phyloP scores from a whole-genome alignment of 2,888 invertebrate genomes.

The Lasioglossum pauxillum region DNA sequence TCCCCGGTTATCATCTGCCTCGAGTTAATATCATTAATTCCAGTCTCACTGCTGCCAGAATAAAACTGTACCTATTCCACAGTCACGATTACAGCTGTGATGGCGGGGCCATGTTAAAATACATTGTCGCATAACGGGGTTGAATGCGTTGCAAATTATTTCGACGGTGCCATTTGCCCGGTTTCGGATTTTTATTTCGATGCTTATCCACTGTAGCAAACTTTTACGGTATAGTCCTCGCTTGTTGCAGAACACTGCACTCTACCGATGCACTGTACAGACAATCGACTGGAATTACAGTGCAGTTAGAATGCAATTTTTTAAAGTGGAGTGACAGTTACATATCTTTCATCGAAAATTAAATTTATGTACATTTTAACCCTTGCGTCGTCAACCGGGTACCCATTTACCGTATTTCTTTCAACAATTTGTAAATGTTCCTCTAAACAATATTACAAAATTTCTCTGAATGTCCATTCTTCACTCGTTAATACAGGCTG shows the following conservation, averaged over 20 bases:
- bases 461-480: no score
- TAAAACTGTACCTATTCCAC: conserved; percentile 20
- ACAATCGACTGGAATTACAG: not conserved
- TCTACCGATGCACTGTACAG: not conserved
- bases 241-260: not conserved
- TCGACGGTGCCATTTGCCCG: not conserved
- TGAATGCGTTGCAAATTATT: not conserved
- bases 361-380: no score
- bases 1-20: conserved; percentile 41
- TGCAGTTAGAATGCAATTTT: not conserved
- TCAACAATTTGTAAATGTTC: no score
- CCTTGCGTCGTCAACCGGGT: no score
- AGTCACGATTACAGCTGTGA: conserved; percentile 4
- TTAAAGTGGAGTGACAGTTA: not conserved
- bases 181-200: not conserved
- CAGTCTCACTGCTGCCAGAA: conserved; percentile 9
- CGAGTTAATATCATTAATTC: conserved; percentile 53
- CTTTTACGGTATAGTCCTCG: not conserved
- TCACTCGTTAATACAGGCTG: no score
- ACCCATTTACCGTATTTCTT: no score
- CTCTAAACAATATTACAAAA: no score
- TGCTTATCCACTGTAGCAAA: not conserved
- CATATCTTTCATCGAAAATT: no score
- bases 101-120: not conserved
- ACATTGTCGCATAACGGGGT: not conserved